Percentiles rank a stretch among this genome's conserved stretches.
phyloP scores from a whole-genome alignment of 2,888 invertebrate genomes.

The Ichneumon xanthorius region DNA sequence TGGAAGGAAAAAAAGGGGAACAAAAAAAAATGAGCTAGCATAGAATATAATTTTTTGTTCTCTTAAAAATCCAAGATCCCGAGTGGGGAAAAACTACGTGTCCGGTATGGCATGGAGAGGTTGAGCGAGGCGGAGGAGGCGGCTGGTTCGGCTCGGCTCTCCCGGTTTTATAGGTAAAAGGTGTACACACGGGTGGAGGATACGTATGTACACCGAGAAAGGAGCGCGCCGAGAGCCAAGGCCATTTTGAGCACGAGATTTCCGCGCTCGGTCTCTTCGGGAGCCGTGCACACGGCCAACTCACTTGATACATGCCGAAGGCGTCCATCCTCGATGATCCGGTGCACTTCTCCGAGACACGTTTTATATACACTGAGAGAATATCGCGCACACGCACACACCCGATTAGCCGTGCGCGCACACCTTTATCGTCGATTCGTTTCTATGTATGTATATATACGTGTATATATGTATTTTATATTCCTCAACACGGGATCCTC shows the following conservation, averaged over 20 bases:
- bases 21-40: background rate
- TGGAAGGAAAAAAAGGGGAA: background rate
- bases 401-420: constrained; percentile 15
- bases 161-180: constrained; percentile 19
- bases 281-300: constrained; percentile 68
- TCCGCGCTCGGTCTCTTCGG: constrained; percentile 62
- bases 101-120: constrained; percentile 24
- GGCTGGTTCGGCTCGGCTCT: constrained; percentile 4
- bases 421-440: constrained; percentile 26
- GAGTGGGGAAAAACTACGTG: constrained; percentile 47
- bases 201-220: constrained; percentile 68
- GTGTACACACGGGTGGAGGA: background rate
- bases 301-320: constrained; percentile 84
- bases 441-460: background rate
- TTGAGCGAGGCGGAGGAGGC: constrained; percentile 46
- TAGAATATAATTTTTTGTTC: background rate
- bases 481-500: constrained; percentile 16
- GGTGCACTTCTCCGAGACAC: constrained; percentile 52
- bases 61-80: constrained; percentile 2
- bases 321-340: constrained; percentile 80
- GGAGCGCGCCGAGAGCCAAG: constrained; percentile 74
- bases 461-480: constrained; percentile 13
- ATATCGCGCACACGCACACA: constrained; percentile 10
- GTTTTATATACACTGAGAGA: constrained; percentile 22
- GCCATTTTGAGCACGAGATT: constrained; percentile 78